A percentile compares a stretch with the other conserved stretches of the same genome.
These are phyloP conservation scores for Mirza zaza DNA, from an alignment of 2,113 vertebrate species.

Conservation along the genomic window DNA sequence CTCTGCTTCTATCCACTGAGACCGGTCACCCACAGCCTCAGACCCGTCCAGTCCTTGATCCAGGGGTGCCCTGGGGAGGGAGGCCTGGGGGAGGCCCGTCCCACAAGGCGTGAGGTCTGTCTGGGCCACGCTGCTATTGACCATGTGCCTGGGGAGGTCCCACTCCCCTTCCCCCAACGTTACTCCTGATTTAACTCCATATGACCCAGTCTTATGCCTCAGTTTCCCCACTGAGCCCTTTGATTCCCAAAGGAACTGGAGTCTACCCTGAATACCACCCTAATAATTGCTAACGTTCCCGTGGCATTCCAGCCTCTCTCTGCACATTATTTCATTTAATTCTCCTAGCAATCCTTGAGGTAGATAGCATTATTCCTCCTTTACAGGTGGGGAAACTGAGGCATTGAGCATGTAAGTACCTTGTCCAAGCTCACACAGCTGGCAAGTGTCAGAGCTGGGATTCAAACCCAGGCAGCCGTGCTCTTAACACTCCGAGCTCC, in stretches of 20 bases:
- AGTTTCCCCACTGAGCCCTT: background rate
- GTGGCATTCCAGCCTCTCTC: background rate
- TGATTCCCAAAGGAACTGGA: background rate
- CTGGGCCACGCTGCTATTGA: background rate
- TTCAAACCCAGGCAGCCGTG: background rate
- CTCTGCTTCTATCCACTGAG: background rate
- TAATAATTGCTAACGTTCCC: background rate
- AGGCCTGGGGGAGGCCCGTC: background rate
- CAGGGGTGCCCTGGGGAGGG: background rate
- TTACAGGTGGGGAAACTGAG: background rate
- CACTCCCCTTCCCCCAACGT: too few relatives aligned
- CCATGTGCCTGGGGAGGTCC: background rate
- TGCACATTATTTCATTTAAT: background rate
- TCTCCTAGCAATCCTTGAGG: background rate
- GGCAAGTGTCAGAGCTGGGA: background rate
- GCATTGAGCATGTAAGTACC: background rate
- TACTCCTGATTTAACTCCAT: background rate
- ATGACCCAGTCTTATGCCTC: background rate
- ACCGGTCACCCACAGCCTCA: background rate
- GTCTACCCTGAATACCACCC: background rate
- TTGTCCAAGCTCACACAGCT: background rate
- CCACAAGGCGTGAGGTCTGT: background rate
- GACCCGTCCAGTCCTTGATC: background rate
- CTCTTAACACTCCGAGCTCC: background rate
- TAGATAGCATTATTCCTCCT: background rate